These are phyloP conservation scores for Danaus plexippus DNA, from an alignment of 1,140 invertebrate species.

Conservation along the genomic window DNA sequence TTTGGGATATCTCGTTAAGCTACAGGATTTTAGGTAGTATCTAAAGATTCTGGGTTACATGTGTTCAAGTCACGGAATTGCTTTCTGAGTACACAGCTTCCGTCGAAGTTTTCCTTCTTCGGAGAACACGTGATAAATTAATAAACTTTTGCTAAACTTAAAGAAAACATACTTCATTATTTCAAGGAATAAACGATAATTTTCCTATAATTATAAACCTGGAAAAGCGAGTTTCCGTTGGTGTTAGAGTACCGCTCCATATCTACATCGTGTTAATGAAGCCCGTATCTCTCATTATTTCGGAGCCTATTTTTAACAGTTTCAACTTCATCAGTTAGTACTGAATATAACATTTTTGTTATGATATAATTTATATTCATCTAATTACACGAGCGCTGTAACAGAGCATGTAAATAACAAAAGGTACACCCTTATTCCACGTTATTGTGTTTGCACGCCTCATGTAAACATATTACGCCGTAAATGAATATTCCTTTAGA, in stretches of 20 bases:
- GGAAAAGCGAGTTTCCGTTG: too few species aligned
- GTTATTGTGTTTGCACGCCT: conserved; percentile 58
- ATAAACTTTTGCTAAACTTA: conserved; percentile 18
- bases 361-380: neutral
- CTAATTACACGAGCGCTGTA: neutral
- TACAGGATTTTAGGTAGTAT: too few species aligned
- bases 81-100: conserved; percentile 8
- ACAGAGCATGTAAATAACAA: conserved; percentile 40
- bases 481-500: conserved; percentile 45
- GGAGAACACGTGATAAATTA: conserved; percentile 20
- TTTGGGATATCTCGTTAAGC: too few species aligned
- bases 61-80: conserved; percentile 15
- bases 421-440: conserved; percentile 59
- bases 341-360: too few species aligned
- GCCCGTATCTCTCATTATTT: too few species aligned
- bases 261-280: too few species aligned
- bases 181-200: neutral
- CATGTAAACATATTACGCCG: conserved; percentile 49
- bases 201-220: too few species aligned
- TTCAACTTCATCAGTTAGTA: too few species aligned
- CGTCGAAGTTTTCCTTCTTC: conserved; percentile 14
- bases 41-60: conserved; percentile 8
- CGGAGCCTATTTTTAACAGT: too few species aligned
- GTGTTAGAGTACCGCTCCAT: too few species aligned
- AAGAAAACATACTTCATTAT: conserved; percentile 12